Evolutionary conservation across 2,888 invertebrate genomes (phyloP).

Genomic region (Callosobruchus maculatus): DNA sequence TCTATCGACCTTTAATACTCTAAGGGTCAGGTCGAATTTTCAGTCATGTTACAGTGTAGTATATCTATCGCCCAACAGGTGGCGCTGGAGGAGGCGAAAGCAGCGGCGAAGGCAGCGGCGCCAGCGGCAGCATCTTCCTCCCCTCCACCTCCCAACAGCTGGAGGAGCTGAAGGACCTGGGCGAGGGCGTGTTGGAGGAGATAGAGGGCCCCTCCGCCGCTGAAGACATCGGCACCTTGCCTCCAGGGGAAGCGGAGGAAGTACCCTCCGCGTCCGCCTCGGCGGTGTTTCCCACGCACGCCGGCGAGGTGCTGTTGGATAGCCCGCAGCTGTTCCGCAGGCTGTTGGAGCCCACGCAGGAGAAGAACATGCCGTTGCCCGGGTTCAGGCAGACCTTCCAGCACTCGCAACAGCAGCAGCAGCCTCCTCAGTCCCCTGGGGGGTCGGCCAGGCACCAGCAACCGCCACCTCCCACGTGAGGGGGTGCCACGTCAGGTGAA

Average conservation of each 20-base stretch:
- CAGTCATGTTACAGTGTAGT: too few species aligned
- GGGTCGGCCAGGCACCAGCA: not conserved
- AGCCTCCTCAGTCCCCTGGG: not conserved
- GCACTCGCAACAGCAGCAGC: conserved; percentile 32
- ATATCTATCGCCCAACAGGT: not conserved
- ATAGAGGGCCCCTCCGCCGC: not conserved
- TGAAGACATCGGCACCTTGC: not conserved
- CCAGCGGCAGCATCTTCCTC: conserved; percentile 18
- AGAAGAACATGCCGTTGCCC: conserved; percentile 47
- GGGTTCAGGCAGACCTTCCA: conserved; percentile 51
- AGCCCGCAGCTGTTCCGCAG: conserved; percentile 36
- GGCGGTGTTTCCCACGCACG: conserved; percentile 11
- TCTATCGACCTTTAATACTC: too few species aligned
- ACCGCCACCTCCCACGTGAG: conserved; percentile 28
- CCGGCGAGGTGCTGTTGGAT: conserved; percentile 26
- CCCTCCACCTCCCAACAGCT: conserved; percentile 33
- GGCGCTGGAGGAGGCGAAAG: not conserved
- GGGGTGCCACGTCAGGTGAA: not conserved
- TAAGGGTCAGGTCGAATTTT: too few species aligned
- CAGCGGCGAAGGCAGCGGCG: not conserved
- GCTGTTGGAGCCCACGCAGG: conserved; percentile 37
- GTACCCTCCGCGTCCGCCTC: conserved; percentile 5
- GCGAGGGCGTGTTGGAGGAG: conserved; percentile 10
- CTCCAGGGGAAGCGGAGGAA: conserved; percentile 31
- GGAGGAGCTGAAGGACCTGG: conserved; percentile 36